Conservation (phyloP, 2,888 invertebrate species). For the Ernsta delagoae region DNA sequence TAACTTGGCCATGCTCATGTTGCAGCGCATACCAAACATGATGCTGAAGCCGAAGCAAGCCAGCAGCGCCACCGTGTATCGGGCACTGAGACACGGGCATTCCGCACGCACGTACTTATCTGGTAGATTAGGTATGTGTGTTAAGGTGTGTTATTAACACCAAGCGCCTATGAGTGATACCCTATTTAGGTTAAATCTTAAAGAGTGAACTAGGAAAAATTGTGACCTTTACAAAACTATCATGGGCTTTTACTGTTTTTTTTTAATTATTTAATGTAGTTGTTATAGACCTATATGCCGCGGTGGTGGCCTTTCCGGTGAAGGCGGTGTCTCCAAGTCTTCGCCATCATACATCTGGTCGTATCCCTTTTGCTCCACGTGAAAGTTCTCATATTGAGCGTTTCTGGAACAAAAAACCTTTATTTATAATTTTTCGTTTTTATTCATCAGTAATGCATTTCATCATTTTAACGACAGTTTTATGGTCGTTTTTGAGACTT, state of each 20-base stretch:
- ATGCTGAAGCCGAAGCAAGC: constrained; percentile 96
- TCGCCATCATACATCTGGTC: constrained; percentile 88
- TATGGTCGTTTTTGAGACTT: too few relatives aligned
- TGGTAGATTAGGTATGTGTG: constrained; percentile 43
- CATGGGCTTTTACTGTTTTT: too few relatives aligned
- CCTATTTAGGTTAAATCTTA: too few relatives aligned
- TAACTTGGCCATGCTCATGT: constrained; percentile 98
- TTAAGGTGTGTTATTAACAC: too few relatives aligned
- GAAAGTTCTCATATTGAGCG: constrained; percentile 87
- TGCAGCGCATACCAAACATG: constrained; percentile 99
- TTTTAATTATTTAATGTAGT: background rate
- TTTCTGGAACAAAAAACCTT: constrained; percentile 77
- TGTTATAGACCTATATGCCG: constrained; percentile 90
- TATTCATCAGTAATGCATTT: too few relatives aligned
- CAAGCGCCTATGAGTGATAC: too few relatives aligned
- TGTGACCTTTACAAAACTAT: too few relatives aligned
- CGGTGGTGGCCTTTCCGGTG: constrained; percentile 93
- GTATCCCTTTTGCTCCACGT: constrained; percentile 84
- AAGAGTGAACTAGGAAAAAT: too few relatives aligned
- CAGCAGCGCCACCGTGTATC: constrained; percentile 94
- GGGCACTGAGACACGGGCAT: constrained; percentile 93
- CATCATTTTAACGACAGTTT: too few relatives aligned
- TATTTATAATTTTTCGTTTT: background rate
- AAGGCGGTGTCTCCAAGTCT: constrained; percentile 91
- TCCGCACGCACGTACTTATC: constrained; percentile 95